phyloP scores from a whole-genome alignment of 2,113 vertebrate genomes.

The Sinocyclocheilus grahami region DNA sequence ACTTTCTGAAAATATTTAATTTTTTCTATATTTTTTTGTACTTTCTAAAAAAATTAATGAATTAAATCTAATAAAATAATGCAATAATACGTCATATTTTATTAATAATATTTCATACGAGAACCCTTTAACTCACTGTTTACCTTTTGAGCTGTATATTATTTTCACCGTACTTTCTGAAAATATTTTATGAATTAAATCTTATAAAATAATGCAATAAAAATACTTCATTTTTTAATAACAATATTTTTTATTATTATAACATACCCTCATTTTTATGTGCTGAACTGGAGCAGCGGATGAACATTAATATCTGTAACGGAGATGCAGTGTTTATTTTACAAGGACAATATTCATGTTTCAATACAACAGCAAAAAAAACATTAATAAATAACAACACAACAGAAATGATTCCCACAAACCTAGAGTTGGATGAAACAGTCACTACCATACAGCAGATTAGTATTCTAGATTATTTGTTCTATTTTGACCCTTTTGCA shows the following conservation, averaged over 20 bases:
- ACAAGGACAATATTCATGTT: slow-evolving; percentile 22
- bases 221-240: not conserved
- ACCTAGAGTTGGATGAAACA: not conserved
- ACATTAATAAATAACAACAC: slow-evolving; percentile 36
- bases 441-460: not conserved
- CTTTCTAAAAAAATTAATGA: too few species aligned
- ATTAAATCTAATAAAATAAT: too few species aligned
- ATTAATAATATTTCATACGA: too few species aligned
- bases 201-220: not conserved
- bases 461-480: not conserved
- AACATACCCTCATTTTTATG: not conserved
- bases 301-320: not conserved
- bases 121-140: too few species aligned
- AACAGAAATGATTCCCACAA: not conserved
- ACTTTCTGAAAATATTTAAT: not conserved
- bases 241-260: not conserved
- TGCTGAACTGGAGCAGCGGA: not conserved
- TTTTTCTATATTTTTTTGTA: too few species aligned
- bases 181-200: not conserved
- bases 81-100: too few species aligned
- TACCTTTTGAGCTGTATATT: too few species aligned
- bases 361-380: not conserved
- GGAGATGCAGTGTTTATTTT: not conserved
- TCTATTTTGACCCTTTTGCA: not conserved
- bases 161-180: too few species aligned